phyloP scores from a whole-genome alignment of 2,888 invertebrate species.

The Epistrophe eligans region DNA sequence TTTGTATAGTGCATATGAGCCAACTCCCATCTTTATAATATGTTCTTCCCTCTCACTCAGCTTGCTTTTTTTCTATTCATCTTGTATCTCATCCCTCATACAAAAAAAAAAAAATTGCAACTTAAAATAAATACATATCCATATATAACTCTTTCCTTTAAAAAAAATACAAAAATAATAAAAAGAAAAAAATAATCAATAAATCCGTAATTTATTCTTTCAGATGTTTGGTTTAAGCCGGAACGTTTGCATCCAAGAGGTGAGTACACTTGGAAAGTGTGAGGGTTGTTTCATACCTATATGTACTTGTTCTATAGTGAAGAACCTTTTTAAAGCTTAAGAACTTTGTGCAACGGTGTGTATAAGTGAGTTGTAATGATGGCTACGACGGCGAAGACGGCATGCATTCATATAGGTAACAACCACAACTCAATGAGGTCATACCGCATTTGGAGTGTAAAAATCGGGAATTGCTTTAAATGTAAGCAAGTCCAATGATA shows the following conservation, averaged over 20 bases:
- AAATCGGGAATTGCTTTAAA: constrained; percentile 12
- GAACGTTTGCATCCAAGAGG: constrained; percentile 96
- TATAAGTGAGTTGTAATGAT: constrained; percentile 38
- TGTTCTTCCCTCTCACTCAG: constrained; percentile 38
- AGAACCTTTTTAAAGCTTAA: constrained; percentile 5
- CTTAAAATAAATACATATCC: constrained; percentile 34
- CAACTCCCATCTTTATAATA: constrained; percentile 52
- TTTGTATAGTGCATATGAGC: constrained; percentile 35
- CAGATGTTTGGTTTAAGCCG: constrained; percentile 97
- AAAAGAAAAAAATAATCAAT: constrained; percentile 80
- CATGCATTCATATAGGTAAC: not conserved
- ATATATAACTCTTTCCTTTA: constrained; percentile 15
- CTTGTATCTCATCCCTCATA: constrained; percentile 78
- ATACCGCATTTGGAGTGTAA: constrained; percentile 47
- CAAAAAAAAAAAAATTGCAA: constrained; percentile 76
- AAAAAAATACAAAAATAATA: constrained; percentile 40
- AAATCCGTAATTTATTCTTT: constrained; percentile 85
- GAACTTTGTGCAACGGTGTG: constrained; percentile 41
- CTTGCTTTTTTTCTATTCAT: constrained; percentile 19
- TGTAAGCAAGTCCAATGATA: not conserved
- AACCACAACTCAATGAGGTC: constrained; percentile 63
- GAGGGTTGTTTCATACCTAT: constrained; percentile 3
- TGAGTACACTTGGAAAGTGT: constrained; percentile 85
- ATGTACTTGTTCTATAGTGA: not conserved
- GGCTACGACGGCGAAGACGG: not conserved